Base-by-base conservation (phyloP, 2,113 vertebrate species). In the Tauraco erythrolophus region DNA sequence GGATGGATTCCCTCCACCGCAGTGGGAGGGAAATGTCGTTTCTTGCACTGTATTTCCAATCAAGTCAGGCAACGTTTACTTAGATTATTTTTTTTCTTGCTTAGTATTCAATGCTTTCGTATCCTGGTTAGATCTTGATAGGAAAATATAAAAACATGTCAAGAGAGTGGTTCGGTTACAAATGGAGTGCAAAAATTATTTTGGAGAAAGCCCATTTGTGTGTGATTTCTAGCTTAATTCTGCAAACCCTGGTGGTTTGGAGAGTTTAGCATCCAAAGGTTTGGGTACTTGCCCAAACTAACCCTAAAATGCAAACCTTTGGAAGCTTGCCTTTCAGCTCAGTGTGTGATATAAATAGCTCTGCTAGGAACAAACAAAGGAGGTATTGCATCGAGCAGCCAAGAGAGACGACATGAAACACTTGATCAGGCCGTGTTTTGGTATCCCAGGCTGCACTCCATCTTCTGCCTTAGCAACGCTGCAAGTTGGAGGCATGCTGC, bases 221-320 rank as follows among this genome's bases (percentile, higher is more conserved):
- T 94, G 84, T 96, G 95, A 97, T 97, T 96, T 95, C 95, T 92
- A 96, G 84, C 85, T 88, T 92, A 90, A 96, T 96, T 96, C 91
- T 91, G 78, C 94, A 97, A 87, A 94, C 95, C 94, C 94, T 16
- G 60, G 94, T 84, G 96, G 88, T 91, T 97, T 96, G 91, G 92
- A 92, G 83, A 97, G 92, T 94, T 94, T 74, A 81, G 83, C 85
- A 94, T 90, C 92, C 96, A 96, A 96, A 94, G 96, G 95, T 97
- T 97, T 97, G 96, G 97, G 94, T 23, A 7, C 89, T 91, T 97
- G 97, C 96, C 97, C 96, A 97, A 96, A 96, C 94, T 94, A 97
- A 96, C 96, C 92, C 96, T 84, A 92, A 95, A 94, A 95, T 56
- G 79, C 91, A 93, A 97, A 93, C 91, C 85, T 89, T 97, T 96